phyloP scores from a whole-genome alignment of 92 coral and sea anemone genomes.

The Metridium senile region DNA sequence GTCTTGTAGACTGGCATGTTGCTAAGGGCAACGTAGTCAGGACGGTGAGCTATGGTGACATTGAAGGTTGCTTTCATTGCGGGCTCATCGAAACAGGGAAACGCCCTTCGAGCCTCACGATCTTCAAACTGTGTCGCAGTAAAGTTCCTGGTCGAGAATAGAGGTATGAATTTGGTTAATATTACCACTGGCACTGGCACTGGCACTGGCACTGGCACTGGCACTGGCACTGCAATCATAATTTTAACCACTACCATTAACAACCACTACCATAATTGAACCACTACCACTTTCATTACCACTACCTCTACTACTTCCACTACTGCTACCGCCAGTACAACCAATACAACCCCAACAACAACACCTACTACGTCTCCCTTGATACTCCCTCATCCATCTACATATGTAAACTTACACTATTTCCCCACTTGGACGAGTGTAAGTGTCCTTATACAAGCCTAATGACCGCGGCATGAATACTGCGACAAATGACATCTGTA shows the following conservation, averaged over 20 bases:
- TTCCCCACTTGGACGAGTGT: conserved; percentile 50
- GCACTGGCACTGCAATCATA: too few species aligned
- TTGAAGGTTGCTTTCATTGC: conserved; percentile 87
- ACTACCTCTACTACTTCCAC: too few species aligned
- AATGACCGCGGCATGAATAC: conserved; percentile 30
- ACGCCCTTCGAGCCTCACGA: conserved; percentile 76
- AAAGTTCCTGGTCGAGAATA: conserved; percentile 41
- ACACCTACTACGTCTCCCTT: too few species aligned
- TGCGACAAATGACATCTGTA: conserved; percentile 61
- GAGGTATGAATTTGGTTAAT: neutral
- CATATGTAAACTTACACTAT: conserved; percentile 55
- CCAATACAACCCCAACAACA: too few species aligned
- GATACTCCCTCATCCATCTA: too few species aligned
- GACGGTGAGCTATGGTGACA: conserved; percentile 77
- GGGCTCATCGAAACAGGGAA: conserved; percentile 98
- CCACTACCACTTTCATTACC: too few species aligned
- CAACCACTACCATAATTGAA: too few species aligned
- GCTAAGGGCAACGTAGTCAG: conserved; percentile 60
- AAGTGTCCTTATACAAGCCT: conserved; percentile 74
- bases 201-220: too few species aligned
- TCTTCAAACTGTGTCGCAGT: conserved; percentile 93
- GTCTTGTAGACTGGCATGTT: conserved; percentile 75
- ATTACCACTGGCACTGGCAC: too few species aligned
- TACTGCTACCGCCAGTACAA: too few species aligned
- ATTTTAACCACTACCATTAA: too few species aligned